Evolutionary conservation across 2,888 invertebrate genomes (phyloP).

Genomic region (Lithosia quadra): DNA sequence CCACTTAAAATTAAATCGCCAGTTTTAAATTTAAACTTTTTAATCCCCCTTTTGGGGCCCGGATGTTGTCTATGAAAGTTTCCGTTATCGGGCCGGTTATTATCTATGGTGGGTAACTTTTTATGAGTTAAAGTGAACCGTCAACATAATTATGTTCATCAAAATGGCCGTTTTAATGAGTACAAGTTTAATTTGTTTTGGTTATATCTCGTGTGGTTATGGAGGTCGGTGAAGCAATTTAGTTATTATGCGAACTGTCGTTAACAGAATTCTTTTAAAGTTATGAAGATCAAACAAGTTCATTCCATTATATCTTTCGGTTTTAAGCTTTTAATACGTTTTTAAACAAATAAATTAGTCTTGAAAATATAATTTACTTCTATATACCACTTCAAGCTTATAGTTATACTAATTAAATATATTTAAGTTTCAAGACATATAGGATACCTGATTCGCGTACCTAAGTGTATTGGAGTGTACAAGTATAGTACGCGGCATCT

Average conservation of each 20-base stretch:
- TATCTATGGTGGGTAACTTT: slow-evolving; percentile 39
- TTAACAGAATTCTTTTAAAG: neutral
- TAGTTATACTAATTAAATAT: too few species aligned
- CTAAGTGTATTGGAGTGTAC: too few species aligned
- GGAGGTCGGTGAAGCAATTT: neutral
- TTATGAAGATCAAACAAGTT: neutral
- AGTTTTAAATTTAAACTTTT: slow-evolving; percentile 47
- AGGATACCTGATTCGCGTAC: neutral
- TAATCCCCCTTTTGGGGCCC: slow-evolving; percentile 29
- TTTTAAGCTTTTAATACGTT: neutral
- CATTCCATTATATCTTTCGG: neutral
- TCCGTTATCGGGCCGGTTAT: slow-evolving; percentile 31
- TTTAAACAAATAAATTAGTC: neutral
- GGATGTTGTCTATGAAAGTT: slow-evolving; percentile 39
- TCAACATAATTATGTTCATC: slow-evolving; percentile 31
- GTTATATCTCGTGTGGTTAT: slow-evolving; percentile 9
- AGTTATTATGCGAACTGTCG: neutral
- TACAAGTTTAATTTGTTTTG: slow-evolving; percentile 37
- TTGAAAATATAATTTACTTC: too few species aligned
- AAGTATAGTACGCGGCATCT: too few species aligned
- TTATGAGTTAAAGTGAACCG: slow-evolving; percentile 34
- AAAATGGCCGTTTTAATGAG: slow-evolving; percentile 31
- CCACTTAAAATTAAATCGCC: slow-evolving; percentile 30
- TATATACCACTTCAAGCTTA: too few species aligned
- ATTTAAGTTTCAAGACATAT: neutral